These are phyloP conservation scores for Ramphastos sulfuratus DNA, from an alignment of 2,113 vertebrate species.

Conservation along the genomic window DNA sequence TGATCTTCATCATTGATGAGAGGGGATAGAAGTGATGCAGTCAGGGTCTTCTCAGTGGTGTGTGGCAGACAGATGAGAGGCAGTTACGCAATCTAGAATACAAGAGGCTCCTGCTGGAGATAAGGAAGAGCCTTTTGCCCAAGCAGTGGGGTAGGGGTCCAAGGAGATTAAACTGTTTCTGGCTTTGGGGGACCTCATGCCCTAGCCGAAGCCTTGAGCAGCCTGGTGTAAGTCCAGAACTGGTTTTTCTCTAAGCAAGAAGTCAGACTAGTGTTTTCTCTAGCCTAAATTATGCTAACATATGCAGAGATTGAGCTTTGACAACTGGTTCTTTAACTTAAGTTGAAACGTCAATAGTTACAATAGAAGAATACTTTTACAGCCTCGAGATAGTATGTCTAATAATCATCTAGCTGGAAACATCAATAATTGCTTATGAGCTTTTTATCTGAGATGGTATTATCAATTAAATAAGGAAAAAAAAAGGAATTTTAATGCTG, in stretches of 20 bases:
- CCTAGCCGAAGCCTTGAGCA: fast-evolving
- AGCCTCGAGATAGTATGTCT: too few species aligned
- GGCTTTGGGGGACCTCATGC: neutral
- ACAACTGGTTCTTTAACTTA: neutral
- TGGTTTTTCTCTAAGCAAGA: neutral
- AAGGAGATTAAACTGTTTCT: fast-evolving
- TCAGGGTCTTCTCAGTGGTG: neutral
- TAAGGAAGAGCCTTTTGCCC: neutral
- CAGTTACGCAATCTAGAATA: neutral
- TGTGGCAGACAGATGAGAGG: too few species aligned
- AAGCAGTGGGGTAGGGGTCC: fast-evolving
- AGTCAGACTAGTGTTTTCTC: neutral
- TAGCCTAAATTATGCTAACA: neutral
- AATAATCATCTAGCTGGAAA: neutral
- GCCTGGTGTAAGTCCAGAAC: neutral
- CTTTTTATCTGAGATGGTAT: neutral
- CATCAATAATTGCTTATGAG: neutral
- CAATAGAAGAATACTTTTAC: neutral
- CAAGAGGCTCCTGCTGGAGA: neutral
- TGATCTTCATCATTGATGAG: fast-evolving
- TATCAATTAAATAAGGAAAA: constrained; percentile 12
- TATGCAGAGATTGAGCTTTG: neutral
- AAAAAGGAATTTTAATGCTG: neutral
- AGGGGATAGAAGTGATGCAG: neutral
- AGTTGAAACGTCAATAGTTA: neutral